Conservation (phyloP, 2,113 vertebrate species). For the Hylia prasina region DNA sequence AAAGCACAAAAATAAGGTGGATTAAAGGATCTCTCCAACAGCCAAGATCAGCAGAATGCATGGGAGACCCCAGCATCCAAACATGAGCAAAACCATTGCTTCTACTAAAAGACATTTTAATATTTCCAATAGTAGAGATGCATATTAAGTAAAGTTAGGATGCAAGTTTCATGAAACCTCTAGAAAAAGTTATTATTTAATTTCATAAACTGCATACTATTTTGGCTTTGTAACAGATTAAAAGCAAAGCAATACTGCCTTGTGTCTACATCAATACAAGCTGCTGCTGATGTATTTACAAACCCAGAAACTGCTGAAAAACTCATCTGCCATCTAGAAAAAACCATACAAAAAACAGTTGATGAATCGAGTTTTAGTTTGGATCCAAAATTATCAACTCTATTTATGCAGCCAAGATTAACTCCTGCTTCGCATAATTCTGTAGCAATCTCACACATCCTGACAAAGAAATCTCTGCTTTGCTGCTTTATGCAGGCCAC, state of each 20-base stretch:
- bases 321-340: neutral
- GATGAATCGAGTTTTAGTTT: neutral
- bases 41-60: neutral
- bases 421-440: fast-evolving
- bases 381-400: neutral
- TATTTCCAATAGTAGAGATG: neutral
- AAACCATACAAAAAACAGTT: neutral
- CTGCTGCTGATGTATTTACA: neutral
- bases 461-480: neutral
- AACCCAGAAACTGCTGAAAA: neutral
- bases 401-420: neutral
- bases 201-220: neutral
- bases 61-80: neutral
- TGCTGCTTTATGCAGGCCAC: neutral
- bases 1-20: constrained; percentile 11
- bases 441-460: neutral
- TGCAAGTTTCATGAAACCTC: neutral
- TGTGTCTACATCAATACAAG: neutral
- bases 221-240: neutral
- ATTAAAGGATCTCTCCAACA: constrained; percentile 39
- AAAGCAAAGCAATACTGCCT: neutral
- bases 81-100: neutral
- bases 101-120: neutral
- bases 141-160: neutral
- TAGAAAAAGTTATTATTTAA: neutral